These are phyloP conservation scores for Epinephelus malabaricus DNA, from an alignment of 2,797 vertebrate species.

Conservation along the genomic window DNA sequence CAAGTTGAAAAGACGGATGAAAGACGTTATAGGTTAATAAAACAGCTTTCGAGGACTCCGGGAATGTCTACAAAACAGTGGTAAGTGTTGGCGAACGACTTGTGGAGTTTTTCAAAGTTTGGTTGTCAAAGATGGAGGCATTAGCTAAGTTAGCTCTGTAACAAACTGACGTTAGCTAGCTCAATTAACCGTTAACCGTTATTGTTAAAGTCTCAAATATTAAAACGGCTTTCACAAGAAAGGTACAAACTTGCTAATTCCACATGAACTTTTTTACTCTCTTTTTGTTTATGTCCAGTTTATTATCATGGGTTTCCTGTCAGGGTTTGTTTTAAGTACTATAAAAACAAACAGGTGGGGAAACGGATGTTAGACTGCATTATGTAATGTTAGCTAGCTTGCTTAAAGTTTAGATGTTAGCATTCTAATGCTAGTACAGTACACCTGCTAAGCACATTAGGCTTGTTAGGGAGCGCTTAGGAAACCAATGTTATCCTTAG, in stretches of 20 bases:
- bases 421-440: too few species aligned
- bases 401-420: neutral
- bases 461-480: too few species aligned
- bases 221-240: neutral
- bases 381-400: neutral
- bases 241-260: neutral
- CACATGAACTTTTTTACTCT: too few species aligned
- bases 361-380: neutral
- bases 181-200: too few species aligned
- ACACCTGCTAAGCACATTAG: too few species aligned
- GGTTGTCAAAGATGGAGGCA: neutral
- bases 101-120: neutral
- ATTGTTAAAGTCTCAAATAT: neutral
- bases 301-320: neutral
- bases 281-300: neutral
- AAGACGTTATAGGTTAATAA: too few species aligned
- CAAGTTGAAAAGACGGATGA: too few species aligned
- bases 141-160: neutral
- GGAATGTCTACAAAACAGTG: neutral
- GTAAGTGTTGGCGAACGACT: neutral
- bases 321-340: too few species aligned
- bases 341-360: neutral
- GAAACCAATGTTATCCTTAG: too few species aligned
- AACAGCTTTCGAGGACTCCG: neutral
- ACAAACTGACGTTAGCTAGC: neutral